A percentile compares a stretch with the other conserved stretches of the same genome.
phyloP scores from a whole-genome alignment of 2,797 vertebrate species.

The Chrosomus eos region DNA sequence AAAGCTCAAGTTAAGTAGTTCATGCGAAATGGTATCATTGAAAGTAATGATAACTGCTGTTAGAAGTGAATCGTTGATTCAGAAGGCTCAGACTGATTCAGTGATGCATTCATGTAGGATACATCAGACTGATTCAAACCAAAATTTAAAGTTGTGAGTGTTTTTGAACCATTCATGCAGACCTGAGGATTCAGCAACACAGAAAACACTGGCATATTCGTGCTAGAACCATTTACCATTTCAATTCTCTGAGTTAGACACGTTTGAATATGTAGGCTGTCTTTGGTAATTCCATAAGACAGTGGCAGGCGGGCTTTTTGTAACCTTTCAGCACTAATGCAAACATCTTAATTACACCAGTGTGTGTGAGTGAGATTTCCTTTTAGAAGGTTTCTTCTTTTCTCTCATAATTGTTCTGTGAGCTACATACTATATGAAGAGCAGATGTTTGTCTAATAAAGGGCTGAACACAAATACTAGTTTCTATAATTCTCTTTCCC shows the following conservation, averaged over 20 bases:
- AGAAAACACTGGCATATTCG: background rate
- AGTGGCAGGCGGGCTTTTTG: background rate
- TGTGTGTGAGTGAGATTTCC: conserved; percentile 31
- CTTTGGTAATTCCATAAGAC: conserved; percentile 18
- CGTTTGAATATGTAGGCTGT: conserved; percentile 10
- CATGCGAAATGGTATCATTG: background rate
- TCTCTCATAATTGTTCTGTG: background rate
- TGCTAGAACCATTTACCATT: background rate
- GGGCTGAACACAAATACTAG: conserved; percentile 32
- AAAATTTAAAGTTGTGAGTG: background rate
- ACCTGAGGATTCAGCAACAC: background rate
- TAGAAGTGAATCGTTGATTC: background rate
- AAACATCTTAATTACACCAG: conserved; percentile 37
- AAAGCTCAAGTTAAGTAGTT: background rate
- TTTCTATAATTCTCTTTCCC: conserved; percentile 37
- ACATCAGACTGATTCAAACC: background rate
- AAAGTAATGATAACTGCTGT: background rate
- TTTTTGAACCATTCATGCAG: background rate
- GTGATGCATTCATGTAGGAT: background rate
- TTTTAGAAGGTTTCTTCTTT: conserved; percentile 51
- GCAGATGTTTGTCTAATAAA: conserved; percentile 49
- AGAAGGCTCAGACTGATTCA: background rate
- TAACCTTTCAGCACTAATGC: conserved; percentile 26
- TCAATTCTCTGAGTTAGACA: background rate
- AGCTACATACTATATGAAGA: conserved; percentile 37